Evolutionary conservation across 1,140 invertebrate genomes (phyloP).

Genomic region (Chelonus insularis): DNA sequence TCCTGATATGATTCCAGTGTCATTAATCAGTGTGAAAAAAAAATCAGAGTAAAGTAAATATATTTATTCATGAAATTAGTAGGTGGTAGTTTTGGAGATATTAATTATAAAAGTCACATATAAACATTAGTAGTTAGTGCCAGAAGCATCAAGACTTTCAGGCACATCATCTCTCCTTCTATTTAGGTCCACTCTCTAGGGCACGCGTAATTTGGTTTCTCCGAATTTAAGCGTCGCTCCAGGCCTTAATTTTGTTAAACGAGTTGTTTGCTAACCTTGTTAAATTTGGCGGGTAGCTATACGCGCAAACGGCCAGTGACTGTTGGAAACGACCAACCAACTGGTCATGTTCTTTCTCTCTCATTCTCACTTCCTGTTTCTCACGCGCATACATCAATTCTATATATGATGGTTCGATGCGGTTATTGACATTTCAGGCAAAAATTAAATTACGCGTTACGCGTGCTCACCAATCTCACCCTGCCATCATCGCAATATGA

Average conservation of each 20-base stretch:
- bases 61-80: too few relatives aligned
- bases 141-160: too few relatives aligned
- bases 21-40: too few relatives aligned
- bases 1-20: too few relatives aligned
- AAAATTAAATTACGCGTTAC: conserved; percentile 59
- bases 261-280: conserved; percentile 60
- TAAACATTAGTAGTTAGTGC: too few relatives aligned
- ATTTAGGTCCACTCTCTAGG: conserved; percentile 5
- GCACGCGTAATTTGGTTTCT: conserved; percentile 55
- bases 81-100: too few relatives aligned
- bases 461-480: conserved; percentile 47
- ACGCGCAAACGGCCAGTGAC: conserved; percentile 29
- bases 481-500: conserved; percentile 17
- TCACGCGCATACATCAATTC: conserved; percentile 38
- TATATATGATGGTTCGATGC: conserved; percentile 55
- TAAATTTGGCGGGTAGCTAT: conserved; percentile 48
- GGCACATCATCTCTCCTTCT: neutral
- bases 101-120: too few relatives aligned
- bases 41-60: too few relatives aligned
- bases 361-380: conserved; percentile 8
- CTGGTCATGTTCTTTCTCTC: conserved; percentile 19
- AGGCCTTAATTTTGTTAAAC: conserved; percentile 59
- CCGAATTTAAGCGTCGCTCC: conserved; percentile 54
- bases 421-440: conserved; percentile 59
- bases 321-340: conserved; percentile 31